Percentiles rank a stretch among this genome's conserved stretches.
These are phyloP conservation scores for Halisarca cf. caerulea DNA, from an alignment of 37 sponge, comb jelly and placozoan genomes.

Conservation along the genomic window DNA sequence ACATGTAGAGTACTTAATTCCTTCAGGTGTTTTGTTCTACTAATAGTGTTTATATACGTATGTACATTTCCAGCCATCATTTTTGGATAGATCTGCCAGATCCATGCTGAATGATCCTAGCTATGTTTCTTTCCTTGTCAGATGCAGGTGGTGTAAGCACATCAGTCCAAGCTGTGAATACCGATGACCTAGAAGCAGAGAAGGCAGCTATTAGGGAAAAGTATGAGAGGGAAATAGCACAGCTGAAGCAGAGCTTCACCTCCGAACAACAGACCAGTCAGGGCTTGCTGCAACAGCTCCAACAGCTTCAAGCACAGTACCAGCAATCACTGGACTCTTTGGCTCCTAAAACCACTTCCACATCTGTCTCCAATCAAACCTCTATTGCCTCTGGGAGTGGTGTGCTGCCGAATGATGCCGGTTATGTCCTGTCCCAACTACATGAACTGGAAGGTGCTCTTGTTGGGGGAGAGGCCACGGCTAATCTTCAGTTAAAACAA, in stretches of 20 bases:
- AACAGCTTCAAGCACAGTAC: constrained; percentile 44
- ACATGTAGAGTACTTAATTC: no score
- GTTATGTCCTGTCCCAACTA: constrained; percentile 26
- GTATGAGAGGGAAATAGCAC: constrained; percentile 79
- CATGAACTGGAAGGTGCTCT: constrained; percentile 58
- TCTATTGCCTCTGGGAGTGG: not conserved
- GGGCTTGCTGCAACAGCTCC: constrained; percentile 73
- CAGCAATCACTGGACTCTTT: constrained; percentile 6
- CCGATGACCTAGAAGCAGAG: constrained; percentile 42
- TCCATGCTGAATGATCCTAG: no score
- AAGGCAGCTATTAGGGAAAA: constrained; percentile 39
- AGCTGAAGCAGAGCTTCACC: constrained; percentile 70
- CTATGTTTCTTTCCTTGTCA: no score
- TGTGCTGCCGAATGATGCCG: not conserved
- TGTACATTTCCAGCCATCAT: no score
- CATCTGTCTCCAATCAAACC: not conserved
- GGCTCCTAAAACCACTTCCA: not conserved
- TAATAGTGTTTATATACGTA: no score
- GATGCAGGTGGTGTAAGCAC: no score
- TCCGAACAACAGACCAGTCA: constrained; percentile 67
- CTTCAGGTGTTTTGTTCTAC: no score
- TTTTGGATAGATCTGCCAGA: no score
- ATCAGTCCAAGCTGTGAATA: no score
- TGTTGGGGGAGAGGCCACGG: constrained; percentile 84
- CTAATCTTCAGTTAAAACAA: constrained; percentile 34